Evolutionary conservation across 2,888 invertebrate genomes (phyloP).

Genomic region (Neoscelio sp.): DNA sequence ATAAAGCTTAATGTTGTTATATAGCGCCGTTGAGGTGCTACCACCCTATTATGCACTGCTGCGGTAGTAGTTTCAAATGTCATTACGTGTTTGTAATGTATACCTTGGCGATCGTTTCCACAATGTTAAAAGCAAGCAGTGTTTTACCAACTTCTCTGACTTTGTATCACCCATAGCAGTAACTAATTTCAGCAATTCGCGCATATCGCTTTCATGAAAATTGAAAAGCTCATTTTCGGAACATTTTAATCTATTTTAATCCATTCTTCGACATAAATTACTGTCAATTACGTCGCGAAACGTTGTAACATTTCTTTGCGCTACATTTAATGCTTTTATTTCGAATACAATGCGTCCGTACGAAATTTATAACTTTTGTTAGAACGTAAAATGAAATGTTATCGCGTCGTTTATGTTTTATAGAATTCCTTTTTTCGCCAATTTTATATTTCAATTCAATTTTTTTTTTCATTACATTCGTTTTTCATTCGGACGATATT

Average conservation of each 20-base stretch:
- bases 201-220: conserved; percentile 61
- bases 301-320: conserved; percentile 10
- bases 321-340: not conserved
- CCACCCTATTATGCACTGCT: conserved; percentile 70
- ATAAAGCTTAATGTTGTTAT: conserved; percentile 82
- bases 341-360: not conserved
- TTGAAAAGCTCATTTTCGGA: conserved; percentile 65
- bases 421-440: not conserved
- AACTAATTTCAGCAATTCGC: conserved; percentile 62
- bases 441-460: no score
- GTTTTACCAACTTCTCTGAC: conserved; percentile 68
- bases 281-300: conserved; percentile 40
- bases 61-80: conserved; percentile 71
- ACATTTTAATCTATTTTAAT: conserved; percentile 60
- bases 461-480: no score
- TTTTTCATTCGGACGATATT: not conserved
- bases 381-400: no score
- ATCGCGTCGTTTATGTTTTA: no score
- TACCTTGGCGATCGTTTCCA: conserved; percentile 69
- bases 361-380: not conserved
- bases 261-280: conserved; percentile 53
- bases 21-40: conserved; percentile 69
- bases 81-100: conserved; percentile 69
- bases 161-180: conserved; percentile 59
- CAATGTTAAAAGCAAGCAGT: conserved; percentile 68